A percentile compares a stretch with the other conserved stretches of the same genome.
phyloP scores from a whole-genome alignment of 64 coral and sea anemone genomes.

The Stylophora pistillata region DNA sequence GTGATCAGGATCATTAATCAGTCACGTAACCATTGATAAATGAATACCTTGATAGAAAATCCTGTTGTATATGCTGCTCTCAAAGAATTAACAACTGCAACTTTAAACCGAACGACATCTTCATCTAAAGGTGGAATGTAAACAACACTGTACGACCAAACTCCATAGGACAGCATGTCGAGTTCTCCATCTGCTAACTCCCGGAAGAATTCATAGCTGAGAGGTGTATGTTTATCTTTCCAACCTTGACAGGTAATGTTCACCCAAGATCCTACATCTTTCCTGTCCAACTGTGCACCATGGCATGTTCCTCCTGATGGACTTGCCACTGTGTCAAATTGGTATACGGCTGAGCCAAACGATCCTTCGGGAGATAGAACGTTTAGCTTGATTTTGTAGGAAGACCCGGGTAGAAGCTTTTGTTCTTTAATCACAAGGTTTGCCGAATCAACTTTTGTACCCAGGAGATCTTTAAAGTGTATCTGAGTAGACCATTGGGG shows the following conservation, averaged over 20 bases:
- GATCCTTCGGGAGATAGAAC: not conserved
- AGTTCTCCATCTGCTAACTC: not conserved
- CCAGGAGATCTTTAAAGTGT: not conserved
- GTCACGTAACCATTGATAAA: too few species aligned
- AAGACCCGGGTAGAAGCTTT: not conserved
- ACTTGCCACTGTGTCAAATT: not conserved
- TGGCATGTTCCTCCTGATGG: not conserved
- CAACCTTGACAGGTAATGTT: constrained; percentile 2
- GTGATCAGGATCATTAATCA: too few species aligned
- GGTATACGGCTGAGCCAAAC: not conserved
- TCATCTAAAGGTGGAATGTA: not conserved
- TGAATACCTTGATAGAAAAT: not conserved
- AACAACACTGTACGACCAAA: not conserved
- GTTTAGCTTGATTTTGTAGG: not conserved
- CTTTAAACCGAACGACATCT: not conserved
- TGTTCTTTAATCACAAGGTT: not conserved
- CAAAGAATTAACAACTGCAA: not conserved
- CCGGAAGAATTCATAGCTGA: not conserved
- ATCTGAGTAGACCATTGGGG: not conserved
- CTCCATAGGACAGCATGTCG: not conserved
- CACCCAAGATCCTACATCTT: not conserved
- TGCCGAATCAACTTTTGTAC: constrained; percentile 3
- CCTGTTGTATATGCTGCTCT: not conserved
- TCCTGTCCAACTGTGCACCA: not conserved
- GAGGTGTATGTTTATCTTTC: not conserved